phyloP scores from a whole-genome alignment of 2,797 vertebrate species.

The Onychomys arenicola region DNA sequence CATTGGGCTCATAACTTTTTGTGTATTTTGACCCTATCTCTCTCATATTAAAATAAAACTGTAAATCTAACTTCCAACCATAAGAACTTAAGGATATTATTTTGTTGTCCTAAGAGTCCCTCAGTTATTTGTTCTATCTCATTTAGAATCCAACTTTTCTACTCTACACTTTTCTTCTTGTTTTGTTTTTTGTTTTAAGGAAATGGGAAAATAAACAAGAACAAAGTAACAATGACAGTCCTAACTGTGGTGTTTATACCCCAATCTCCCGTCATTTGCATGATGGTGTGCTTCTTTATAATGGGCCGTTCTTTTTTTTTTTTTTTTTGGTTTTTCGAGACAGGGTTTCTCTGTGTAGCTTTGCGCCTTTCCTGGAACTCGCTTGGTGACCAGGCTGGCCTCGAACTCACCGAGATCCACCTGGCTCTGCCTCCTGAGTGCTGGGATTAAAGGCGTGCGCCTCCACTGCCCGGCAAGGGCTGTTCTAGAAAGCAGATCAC shows the following conservation, averaged over 20 bases:
- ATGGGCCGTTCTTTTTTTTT: no score
- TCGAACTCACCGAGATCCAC: no score
- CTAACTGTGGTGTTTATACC: accelerated
- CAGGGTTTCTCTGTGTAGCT: no score
- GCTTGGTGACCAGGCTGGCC: no score
- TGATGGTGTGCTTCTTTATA: neutral
- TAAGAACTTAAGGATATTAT: neutral
- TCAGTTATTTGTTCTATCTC: neutral
- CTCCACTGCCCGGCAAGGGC: no score
- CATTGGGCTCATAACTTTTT: neutral
- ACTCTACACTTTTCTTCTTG: neutral
- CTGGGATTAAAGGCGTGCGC: no score
- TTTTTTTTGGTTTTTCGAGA: no score
- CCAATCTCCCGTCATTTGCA: neutral
- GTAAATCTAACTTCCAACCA: neutral
- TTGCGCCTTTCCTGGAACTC: no score
- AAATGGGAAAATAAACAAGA: neutral
- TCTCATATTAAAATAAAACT: neutral
- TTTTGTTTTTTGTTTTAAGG: neutral
- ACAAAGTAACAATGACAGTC: neutral
- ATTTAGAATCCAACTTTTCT: neutral
- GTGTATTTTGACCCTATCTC: neutral
- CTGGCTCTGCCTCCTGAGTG: no score
- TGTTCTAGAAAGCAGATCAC: neutral
- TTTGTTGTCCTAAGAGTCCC: neutral